Evolutionary conservation across 2,113 vertebrate genomes (phyloP), one percentile per base, ranked within the genome.

Genomic region (Chaenogobius annularis): DNA sequence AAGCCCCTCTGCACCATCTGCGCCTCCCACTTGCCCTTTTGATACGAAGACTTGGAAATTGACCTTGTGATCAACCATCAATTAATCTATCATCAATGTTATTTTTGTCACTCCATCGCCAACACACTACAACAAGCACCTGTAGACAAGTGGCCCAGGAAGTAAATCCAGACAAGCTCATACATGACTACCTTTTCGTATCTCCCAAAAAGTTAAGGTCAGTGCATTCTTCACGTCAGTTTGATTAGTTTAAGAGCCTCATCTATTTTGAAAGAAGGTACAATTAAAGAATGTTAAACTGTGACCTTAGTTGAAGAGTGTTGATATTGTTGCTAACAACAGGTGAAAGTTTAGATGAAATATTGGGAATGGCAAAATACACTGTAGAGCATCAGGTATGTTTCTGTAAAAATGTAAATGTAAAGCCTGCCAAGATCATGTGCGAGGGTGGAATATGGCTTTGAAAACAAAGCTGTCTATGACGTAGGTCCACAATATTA

Each of bases 141-240:
- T 5, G 19, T 26, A 17, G 35, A 74, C 72, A 79, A 71, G n/a
- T 70, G 68, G n/a, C 12, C 37, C 65, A 7, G 35, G 31, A 64
- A 74, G 65, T 54, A 74, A 83, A 65, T 66, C 73, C 67, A 11
- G 0, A 23, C 68, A 80, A 62, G 69, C 68, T 68, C 1, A 15
- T 63, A 64, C 72, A 68, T 62, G 77, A 72, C 50, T 10, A 11
- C 35, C 22, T 10, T 31, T 35, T 66, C 0, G 3, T 5, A 22
- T 20, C 3, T 47, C 0, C 46, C 59, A 31, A 6, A 71, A 79
- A 83, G 44, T 13, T 48, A 1, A 63, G 19, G 61, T 22, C 2
- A 77, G 77, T 5, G 14, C 54, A 66, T 73, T 43, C 67, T 61
- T 81, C 46, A 35, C 37, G 43, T 13, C 44, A 44, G 35, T 52